Percentiles rank a stretch among this genome's conserved stretches.
phyloP scores from a whole-genome alignment of 2,888 invertebrate genomes.

The Tenthredo distinguenda region DNA sequence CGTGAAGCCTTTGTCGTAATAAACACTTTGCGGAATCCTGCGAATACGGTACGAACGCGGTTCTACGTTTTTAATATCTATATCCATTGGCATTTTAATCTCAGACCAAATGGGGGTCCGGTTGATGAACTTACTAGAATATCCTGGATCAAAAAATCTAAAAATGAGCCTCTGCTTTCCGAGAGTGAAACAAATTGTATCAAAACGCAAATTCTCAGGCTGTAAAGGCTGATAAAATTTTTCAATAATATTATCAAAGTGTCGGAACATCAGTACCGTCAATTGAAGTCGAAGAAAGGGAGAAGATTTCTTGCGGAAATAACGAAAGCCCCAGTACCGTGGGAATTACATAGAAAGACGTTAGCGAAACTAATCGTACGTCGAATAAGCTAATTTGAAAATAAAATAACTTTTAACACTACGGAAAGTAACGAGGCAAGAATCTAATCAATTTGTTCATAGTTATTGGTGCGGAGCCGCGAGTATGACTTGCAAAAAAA shows the following conservation, averaged over 20 bases:
- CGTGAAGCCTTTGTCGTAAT: not conserved
- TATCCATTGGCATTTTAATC: not conserved
- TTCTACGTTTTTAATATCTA: not conserved
- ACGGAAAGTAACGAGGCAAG: not conserved
- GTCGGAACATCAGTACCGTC: not conserved
- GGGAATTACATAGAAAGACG: not conserved
- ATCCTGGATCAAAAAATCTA: not conserved
- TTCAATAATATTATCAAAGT: not conserved
- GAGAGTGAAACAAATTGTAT: not conserved
- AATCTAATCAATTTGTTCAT: not conserved
- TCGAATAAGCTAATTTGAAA: not conserved
- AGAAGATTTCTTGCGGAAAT: not conserved
- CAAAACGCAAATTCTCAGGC: not conserved
- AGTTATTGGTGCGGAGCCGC: not conserved
- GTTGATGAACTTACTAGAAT: not conserved
- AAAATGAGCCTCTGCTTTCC: not conserved
- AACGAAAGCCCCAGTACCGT: not conserved
- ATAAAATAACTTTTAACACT: not conserved
- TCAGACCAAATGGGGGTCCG: not conserved
- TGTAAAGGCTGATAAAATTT: not conserved
- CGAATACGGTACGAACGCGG: not conserved
- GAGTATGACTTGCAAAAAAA: not conserved
- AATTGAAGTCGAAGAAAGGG: not conserved
- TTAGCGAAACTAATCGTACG: slow-evolving; percentile 5
- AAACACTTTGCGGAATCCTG: not conserved